Evolutionary conservation across 2,888 invertebrate species (phyloP).

Genomic region (Ophion slaviceki): DNA sequence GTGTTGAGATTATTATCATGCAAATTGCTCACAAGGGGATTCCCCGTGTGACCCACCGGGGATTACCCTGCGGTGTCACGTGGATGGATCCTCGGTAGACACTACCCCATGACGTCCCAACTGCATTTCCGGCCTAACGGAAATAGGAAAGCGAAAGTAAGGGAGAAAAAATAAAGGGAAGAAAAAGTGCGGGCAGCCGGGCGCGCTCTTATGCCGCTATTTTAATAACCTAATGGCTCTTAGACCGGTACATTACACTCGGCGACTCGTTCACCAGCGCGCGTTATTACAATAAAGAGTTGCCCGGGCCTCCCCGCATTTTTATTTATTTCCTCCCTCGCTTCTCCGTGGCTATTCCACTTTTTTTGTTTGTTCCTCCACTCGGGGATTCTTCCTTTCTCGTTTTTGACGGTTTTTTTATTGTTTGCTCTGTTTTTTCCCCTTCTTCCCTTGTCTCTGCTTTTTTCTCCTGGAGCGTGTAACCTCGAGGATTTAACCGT

Average conservation of each 20-base stretch:
- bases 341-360: not conserved
- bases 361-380: not conserved
- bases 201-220: constrained; percentile 71
- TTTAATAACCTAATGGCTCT: constrained; percentile 83
- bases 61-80: no score
- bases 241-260: constrained; percentile 76
- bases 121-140: no score
- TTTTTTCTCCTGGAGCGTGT: constrained; percentile 24
- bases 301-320: constrained; percentile 20
- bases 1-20: no score
- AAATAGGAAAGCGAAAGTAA: no score
- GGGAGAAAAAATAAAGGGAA: no score
- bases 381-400: not conserved
- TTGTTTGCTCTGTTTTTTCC: constrained; percentile 1
- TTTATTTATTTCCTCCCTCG: constrained; percentile 35
- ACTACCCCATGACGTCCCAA: no score
- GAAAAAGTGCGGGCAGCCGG: no score
- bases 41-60: no score
- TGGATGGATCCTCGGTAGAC: no score
- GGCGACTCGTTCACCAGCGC: constrained; percentile 48
- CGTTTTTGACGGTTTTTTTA: not conserved
- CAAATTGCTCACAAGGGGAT: no score
- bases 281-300: constrained; percentile 53
- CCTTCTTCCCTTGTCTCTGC: no score
- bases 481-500: constrained; percentile 44